phyloP scores from a whole-genome alignment of 2,797 vertebrate species.

The Vespertilio murinus region DNA sequence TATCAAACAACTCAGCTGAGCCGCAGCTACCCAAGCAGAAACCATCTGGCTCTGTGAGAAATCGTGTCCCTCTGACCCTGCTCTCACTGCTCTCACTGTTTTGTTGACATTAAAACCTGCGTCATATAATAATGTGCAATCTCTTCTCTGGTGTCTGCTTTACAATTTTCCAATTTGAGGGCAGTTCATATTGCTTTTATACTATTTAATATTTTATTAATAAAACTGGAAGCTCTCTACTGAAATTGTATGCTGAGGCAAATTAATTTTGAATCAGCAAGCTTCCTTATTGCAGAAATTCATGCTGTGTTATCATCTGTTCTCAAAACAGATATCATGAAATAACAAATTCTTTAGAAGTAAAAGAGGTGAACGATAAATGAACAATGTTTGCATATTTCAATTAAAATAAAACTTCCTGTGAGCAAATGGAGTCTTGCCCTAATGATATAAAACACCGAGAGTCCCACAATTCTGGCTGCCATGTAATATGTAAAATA shows the following conservation, averaged over 20 bases:
- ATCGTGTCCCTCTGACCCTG: conserved; percentile 60
- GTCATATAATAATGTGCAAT: neutral
- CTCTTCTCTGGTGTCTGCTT: conserved; percentile 4
- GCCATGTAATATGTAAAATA: neutral
- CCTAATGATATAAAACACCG: conserved; percentile 20
- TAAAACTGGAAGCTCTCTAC: conserved; percentile 62
- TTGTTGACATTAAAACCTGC: conserved; percentile 5
- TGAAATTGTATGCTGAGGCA: conserved; percentile 74
- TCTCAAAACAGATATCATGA: conserved; percentile 59
- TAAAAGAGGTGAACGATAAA: conserved; percentile 48
- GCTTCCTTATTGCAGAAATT: conserved; percentile 78
- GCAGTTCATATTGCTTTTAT: conserved; percentile 60
- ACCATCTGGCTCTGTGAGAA: conserved; percentile 78
- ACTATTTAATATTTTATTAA: conserved; percentile 68
- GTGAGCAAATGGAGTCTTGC: conserved; percentile 34
- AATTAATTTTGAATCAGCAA: conserved; percentile 82
- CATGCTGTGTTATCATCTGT: conserved; percentile 86
- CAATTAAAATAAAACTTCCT: conserved; percentile 56
- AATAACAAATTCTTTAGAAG: conserved; percentile 63
- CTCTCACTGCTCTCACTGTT: conserved; percentile 9
- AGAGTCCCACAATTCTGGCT: neutral
- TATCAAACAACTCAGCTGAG: conserved; percentile 70
- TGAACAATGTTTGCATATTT: conserved; percentile 59
- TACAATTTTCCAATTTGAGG: conserved; percentile 34
- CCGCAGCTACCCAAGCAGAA: conserved; percentile 75